Percentiles rank a stretch among this genome's conserved stretches.
Evolutionary conservation across 2,797 vertebrate species (phyloP).

Genomic region (Poecilia picta): DNA sequence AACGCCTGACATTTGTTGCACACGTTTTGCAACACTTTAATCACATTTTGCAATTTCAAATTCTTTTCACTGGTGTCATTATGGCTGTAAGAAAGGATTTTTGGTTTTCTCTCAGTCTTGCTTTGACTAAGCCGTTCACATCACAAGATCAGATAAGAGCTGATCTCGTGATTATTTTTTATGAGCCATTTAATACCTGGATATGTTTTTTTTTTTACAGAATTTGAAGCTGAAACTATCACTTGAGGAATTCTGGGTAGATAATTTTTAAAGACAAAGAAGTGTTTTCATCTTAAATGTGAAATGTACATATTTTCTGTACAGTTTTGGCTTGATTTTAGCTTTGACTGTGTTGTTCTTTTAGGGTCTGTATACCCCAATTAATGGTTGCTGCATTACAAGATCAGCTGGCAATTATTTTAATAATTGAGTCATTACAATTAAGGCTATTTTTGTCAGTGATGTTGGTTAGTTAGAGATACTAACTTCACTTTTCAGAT

Average conservation of each 20-base stretch:
- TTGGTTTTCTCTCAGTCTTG: constrained; percentile 40
- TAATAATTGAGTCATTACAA: not conserved
- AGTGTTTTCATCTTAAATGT: too few relatives aligned
- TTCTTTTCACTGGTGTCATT: constrained; percentile 26
- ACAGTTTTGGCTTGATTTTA: too few relatives aligned
- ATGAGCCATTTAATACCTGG: too few relatives aligned
- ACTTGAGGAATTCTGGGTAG: too few relatives aligned
- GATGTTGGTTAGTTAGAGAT: not conserved
- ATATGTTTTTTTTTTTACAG: too few relatives aligned
- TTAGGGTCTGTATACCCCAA: not conserved
- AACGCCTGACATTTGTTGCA: constrained; percentile 6
- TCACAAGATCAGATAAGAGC: not conserved
- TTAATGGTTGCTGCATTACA: not conserved
- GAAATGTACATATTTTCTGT: too few relatives aligned
- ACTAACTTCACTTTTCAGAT: not conserved
- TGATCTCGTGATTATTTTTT: too few relatives aligned
- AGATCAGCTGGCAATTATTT: not conserved
- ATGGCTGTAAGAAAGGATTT: constrained; percentile 27
- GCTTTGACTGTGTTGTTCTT: not conserved
- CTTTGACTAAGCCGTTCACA: constrained; percentile 23
- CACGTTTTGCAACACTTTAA: constrained; percentile 31
- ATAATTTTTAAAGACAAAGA: too few relatives aligned
- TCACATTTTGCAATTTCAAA: constrained; percentile 35
- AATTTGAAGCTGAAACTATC: too few relatives aligned
- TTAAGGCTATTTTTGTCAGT: too few relatives aligned